Evolutionary conservation across 2,888 invertebrate species (phyloP).

Genomic region (Luperina nickerlii): DNA sequence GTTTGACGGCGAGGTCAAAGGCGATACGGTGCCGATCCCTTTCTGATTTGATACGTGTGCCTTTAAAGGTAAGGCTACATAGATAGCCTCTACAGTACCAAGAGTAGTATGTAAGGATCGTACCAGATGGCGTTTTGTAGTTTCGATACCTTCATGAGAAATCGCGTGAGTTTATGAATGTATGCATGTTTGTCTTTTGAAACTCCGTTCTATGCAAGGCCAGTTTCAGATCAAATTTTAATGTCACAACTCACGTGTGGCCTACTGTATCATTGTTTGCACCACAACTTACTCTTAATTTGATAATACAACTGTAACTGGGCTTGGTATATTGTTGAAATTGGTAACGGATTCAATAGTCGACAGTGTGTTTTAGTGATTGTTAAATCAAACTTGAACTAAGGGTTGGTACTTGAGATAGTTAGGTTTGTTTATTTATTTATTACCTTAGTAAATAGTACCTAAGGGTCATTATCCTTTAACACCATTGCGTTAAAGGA

Average conservation of each 20-base stretch:
- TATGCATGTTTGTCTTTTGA: background rate
- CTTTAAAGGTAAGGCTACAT: no score
- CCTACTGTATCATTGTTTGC: background rate
- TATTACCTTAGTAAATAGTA: background rate
- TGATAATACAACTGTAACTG: conserved; percentile 22
- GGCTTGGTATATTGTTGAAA: conserved; percentile 15
- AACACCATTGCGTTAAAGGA: no score
- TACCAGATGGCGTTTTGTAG: background rate
- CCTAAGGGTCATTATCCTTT: no score
- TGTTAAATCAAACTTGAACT: conserved; percentile 19
- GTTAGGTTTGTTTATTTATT: background rate
- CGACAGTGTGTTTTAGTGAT: conserved; percentile 16
- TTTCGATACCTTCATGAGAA: background rate
- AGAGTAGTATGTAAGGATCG: background rate
- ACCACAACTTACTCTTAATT: conserved; percentile 37
- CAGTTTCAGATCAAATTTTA: no score
- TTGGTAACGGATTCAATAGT: conserved; percentile 17
- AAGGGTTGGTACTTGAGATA: background rate
- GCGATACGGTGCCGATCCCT: no score
- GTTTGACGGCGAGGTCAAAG: no score
- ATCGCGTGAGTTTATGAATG: background rate
- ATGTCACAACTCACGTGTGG: background rate
- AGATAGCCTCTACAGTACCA: no score
- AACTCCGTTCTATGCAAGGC: no score
- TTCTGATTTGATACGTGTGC: no score